Evolutionary conservation across 2,888 invertebrate species (phyloP), one percentile per base, ranked within the genome.

Genomic region (Polia nebulosa): DNA sequence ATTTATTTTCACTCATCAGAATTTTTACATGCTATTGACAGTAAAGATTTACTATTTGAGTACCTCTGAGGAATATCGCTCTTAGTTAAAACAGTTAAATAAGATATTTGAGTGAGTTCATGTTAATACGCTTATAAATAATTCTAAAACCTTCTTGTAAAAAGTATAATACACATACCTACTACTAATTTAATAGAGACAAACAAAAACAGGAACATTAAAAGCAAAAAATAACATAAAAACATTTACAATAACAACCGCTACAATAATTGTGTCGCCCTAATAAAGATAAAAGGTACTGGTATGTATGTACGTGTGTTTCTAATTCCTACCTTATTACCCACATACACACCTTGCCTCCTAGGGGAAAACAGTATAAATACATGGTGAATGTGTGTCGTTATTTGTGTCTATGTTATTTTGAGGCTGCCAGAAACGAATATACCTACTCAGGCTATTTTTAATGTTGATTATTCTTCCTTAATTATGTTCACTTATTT

Each of bases 231-330:
- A 47, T 5, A 32, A 3, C 45, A 74, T 20, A 20, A 7, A 11
- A 49, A 32, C 36, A 13, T 39, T 39, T 56, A 56, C 22, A 74
- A 65, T 74, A 66, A 36, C 36, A 75, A 20, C 25, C 17, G 36
- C 56, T 56, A 66, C 44, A 75, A 66, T 75, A 76, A 71, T 61
- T 60, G 39, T 39, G 53, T 71, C 51, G 22, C 44, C 53, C 49
- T 59, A 62, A 77, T 73, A 62, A 58, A 71, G 39, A 62, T 74
- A 77, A 72, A 62, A 71, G 62, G 47, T 15, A 61, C 47, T 7
- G 51, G 13, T 41, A 45, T 66, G 45, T 53, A 47, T 47, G 70
- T 70, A 55, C 41, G 53, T 71, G 72, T 56, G 51, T 60, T 56
- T 74, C 55, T 58, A 58, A 71, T 77, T 77, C 5, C 57, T 32